phyloP scores from a whole-genome alignment of 1,140 invertebrate genomes.

The Cephus cinctus region DNA sequence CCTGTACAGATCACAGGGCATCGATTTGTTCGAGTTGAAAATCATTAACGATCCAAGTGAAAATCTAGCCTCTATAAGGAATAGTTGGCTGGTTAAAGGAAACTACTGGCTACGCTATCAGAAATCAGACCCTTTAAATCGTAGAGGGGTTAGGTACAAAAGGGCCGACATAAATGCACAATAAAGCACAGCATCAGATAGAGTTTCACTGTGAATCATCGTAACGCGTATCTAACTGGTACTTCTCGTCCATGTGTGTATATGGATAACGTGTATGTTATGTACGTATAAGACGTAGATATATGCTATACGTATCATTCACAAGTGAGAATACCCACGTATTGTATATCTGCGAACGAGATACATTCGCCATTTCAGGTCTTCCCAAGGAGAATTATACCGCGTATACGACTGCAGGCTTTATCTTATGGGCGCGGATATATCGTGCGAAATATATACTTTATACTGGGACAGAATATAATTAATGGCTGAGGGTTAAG shows the following conservation, averaged over 20 bases:
- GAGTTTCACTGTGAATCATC: conserved; percentile 18
- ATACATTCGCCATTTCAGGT: conserved; percentile 5
- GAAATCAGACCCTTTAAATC: too few relatives aligned
- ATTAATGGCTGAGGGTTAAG: conserved; percentile 2
- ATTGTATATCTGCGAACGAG: too few relatives aligned
- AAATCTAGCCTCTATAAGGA: too few relatives aligned
- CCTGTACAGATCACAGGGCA: too few relatives aligned
- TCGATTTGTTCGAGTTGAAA: too few relatives aligned
- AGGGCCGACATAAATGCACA: conserved; percentile 19
- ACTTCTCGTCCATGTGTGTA: background rate
- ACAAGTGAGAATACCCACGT: background rate
- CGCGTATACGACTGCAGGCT: conserved; percentile 8
- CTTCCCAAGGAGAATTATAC: conserved; percentile 8
- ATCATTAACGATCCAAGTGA: too few relatives aligned
- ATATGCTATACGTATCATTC: background rate
- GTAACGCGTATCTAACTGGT: conserved; percentile 13
- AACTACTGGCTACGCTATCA: too few relatives aligned
- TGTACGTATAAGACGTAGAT: background rate
- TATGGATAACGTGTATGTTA: background rate
- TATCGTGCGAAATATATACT: background rate
- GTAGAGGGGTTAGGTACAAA: too few relatives aligned
- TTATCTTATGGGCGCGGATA: conserved; percentile 10
- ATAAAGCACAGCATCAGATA: conserved; percentile 19
- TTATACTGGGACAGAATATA: background rate
- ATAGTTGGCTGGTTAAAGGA: too few relatives aligned